Base-by-base conservation (phyloP, 2,797 vertebrate genomes). In the Xenentodon cancila region DNA sequence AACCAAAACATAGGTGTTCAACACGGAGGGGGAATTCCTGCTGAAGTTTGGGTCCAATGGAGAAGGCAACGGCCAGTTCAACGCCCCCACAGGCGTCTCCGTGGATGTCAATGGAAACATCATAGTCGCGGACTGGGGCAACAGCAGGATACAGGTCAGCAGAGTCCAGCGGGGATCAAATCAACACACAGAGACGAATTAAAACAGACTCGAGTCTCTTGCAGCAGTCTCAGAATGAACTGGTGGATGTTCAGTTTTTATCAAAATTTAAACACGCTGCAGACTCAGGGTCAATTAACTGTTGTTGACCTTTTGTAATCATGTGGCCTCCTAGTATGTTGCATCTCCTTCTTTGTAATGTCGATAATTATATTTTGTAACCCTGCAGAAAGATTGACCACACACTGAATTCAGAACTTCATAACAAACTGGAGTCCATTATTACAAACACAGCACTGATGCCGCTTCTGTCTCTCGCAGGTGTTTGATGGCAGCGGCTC, bases 121-220 rank as follows among this genome's bases (percentile, higher is more conserved):
- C 86, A 98, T 99, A 0, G 97, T 99, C 59, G 98, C 98, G 0
- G 98, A 99, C 46, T 99, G 98, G 98, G 98, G 98, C 58, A 99
- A 99, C 93, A 99, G 97, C 89, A 90, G 98, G 73, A 99, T 99
- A 92, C 98, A 99, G 96, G 98, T 97, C 84, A 47, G 40, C 15
- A 43, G 16, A 51, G 7, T 34, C 19, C 7, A 34, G 18, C 5
- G 12, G 12, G 34, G 9, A 18, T 18, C 44, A 46, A 3, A 17
- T 46, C 9, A 8, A 8, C 17, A 37, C 7, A 5, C 4, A 30
- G 7, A 30, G 30, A 30, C 7, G 30, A 8, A 30, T 30, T 30
- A 5, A 30, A 8, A 5, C 30, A 30, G 34, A 37, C 9, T 37
- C 34, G 1, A 13, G 9, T 37, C 12, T 13, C 34, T 9, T 37